Percentiles rank a stretch among this genome's conserved stretches.
Evolutionary conservation across 2,113 vertebrate species (phyloP).

Genomic region (Scartelaos histophorus): DNA sequence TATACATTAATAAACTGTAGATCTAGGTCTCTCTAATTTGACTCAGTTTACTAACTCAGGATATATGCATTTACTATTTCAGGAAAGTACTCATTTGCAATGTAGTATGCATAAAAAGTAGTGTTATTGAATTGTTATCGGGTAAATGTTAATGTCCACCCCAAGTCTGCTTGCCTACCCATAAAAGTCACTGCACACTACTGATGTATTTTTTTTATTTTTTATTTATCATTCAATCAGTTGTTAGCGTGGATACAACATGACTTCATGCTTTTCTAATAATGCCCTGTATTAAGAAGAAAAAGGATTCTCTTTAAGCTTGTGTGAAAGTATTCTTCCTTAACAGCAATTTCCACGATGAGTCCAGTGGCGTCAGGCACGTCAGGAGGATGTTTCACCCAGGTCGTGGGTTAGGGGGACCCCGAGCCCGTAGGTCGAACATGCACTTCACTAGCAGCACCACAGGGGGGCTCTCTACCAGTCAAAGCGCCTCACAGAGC

Average conservation of each 20-base stretch:
- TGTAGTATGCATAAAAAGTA: no score
- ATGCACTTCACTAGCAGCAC: slow-evolving; percentile 99
- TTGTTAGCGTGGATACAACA: not conserved
- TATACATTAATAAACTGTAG: no score
- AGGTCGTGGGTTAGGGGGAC: slow-evolving; percentile 92
- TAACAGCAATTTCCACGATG: slow-evolving; percentile 79
- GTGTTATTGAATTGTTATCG: no score
- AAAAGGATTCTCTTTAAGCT: not conserved
- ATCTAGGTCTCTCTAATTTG: no score
- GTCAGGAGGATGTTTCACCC: slow-evolving; percentile 99
- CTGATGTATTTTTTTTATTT: not conserved
- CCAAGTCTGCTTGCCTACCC: no score
- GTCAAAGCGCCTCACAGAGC: slow-evolving; percentile 89
- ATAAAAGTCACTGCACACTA: no score
- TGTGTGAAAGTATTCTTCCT: slow-evolving; percentile 30
- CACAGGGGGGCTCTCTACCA: slow-evolving; percentile 89
- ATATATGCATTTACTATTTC: no score
- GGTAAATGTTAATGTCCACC: no score
- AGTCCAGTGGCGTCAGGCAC: slow-evolving; percentile 97
- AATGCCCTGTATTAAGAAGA: not conserved
- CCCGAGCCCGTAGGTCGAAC: slow-evolving; percentile 96
- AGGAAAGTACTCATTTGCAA: no score
- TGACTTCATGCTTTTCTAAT: not conserved
- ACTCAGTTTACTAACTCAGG: no score
- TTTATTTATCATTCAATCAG: not conserved